Evolutionary conservation across 2,888 invertebrate genomes (phyloP).

Genomic region (Amphipoea lucens): DNA sequence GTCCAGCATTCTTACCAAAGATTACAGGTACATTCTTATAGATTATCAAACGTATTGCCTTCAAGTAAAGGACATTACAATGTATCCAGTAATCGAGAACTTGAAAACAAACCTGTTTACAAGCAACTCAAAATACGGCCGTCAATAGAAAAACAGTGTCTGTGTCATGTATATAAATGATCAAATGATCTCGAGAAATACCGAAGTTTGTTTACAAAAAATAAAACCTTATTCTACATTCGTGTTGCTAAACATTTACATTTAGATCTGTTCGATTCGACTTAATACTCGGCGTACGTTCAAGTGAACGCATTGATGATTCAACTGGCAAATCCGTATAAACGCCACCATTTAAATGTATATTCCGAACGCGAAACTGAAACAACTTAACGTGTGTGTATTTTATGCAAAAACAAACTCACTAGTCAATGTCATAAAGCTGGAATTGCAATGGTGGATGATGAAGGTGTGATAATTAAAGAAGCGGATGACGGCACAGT

Average conservation of each 20-base stretch:
- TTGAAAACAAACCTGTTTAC: constrained; percentile 60
- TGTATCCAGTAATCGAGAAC: constrained; percentile 55
- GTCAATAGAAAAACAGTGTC: constrained; percentile 64
- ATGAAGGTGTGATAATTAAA: constrained; percentile 74
- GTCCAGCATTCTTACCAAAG: constrained; percentile 52
- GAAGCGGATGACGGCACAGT: constrained; percentile 74
- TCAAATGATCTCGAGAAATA: constrained; percentile 63
- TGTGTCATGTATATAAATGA: constrained; percentile 66
- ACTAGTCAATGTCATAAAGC: constrained; percentile 44
- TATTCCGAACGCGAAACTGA: constrained; percentile 60
- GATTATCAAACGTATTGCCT: constrained; percentile 44
- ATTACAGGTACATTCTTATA: constrained; percentile 44
- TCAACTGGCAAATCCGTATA: constrained; percentile 77
- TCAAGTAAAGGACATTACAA: constrained; percentile 45
- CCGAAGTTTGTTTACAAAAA: constrained; percentile 65
- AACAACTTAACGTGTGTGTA: constrained; percentile 51
- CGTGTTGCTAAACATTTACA: constrained; percentile 65
- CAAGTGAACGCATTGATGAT: constrained; percentile 74
- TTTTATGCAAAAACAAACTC: constrained; percentile 53
- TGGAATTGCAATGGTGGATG: constrained; percentile 44
- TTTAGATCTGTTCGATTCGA: constrained; percentile 61
- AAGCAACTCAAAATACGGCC: constrained; percentile 40
- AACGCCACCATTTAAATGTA: constrained; percentile 77
- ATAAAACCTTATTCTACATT: constrained; percentile 66
- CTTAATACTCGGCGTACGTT: constrained; percentile 67